phyloP scores from a whole-genome alignment of 2,113 vertebrate species.

The Dasypus novemcinctus region DNA sequence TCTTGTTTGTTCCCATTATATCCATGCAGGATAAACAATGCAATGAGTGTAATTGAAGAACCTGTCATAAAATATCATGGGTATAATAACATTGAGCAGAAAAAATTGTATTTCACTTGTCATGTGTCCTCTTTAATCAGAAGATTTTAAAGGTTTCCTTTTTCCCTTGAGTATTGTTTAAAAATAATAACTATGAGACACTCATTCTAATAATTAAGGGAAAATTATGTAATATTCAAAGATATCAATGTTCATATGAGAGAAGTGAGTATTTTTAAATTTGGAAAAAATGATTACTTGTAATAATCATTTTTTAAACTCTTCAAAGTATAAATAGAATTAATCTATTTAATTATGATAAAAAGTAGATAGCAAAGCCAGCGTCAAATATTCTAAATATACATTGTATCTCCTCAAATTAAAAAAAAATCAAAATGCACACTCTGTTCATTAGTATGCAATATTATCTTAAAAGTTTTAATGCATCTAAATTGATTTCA shows the following conservation, averaged over 20 bases:
- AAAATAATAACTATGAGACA: neutral
- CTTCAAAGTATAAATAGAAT: neutral
- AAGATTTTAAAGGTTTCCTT: neutral
- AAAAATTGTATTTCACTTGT: neutral
- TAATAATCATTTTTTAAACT: slow-evolving; percentile 8
- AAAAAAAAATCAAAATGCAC: neutral
- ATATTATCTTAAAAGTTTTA: neutral
- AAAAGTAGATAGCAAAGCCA: neutral
- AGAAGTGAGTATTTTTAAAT: neutral
- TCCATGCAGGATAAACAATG: neutral
- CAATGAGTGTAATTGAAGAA: neutral
- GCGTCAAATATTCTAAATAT: neutral
- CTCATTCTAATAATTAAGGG: neutral
- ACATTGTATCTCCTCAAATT: neutral
- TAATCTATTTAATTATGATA: neutral
- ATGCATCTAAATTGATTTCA: neutral
- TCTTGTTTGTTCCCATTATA: slow-evolving; percentile 27
- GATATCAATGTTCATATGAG: neutral
- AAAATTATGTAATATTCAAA: neutral
- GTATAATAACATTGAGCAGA: neutral
- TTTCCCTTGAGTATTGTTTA: neutral
- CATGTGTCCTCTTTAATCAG: neutral
- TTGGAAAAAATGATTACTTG: neutral
- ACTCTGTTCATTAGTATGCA: neutral
- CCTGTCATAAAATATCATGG: neutral